Evolutionary conservation across 2,888 invertebrate species (phyloP), one percentile per base, ranked within the genome.

Genomic region (Megamerina dolium): DNA sequence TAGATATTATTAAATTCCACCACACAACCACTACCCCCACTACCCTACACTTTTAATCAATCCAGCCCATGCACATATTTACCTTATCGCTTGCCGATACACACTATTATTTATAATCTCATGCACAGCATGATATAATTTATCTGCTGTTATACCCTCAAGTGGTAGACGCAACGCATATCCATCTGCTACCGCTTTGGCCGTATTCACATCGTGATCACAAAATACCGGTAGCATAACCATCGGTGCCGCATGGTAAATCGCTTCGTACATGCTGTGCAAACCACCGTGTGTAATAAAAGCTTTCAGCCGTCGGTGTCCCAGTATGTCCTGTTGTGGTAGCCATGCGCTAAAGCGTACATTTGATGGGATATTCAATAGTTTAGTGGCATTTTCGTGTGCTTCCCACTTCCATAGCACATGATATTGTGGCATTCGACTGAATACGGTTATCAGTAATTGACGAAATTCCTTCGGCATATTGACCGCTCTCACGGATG

Each of bases 261-360:
- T 84, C 0, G 84, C 83, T 65, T 85, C 85, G 61, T 82, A 85
- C 76, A 85, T 81, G 59, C 84, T 84, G 36, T 86, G 74, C 1
- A 87, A 72, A 27, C 86, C 86, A 10, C 86, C 86, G 64, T 86
- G 86, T 1, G 85, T 85, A 12, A 87, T 79, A 64, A 86, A 86
- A 1, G 83, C 85, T 55, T 80, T 76, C 37, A 86, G 76, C 64
- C 82, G 83, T n/a, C 79, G 77, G 61, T 86, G 85, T 35, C 85
- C 85, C 38, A 61, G 53, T 43, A 62, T 59, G 41, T 68, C 61
- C 52, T 63, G 63, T 50, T 63, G 63, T 31, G 63, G 60, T 47
- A 62, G 37, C 61, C 63, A 61, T 27, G 56, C 48, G 37, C 79
- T 79, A 2, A 84, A 73, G 63, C 78, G 78, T 1, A 86, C 81